Conservation (phyloP, 2,888 invertebrate genomes). For the Ferrisia virgata region DNA sequence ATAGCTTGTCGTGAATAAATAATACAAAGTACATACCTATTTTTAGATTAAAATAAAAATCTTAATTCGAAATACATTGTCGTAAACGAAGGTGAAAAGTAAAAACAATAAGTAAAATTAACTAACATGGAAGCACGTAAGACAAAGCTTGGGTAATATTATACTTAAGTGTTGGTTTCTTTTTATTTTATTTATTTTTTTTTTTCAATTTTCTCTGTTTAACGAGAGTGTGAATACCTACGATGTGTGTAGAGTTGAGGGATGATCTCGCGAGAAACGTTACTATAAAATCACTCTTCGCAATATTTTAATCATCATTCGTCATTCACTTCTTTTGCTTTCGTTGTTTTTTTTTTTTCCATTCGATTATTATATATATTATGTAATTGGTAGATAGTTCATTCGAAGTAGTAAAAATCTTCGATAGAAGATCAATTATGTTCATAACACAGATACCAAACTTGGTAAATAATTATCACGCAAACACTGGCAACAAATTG, state of each 20-base stretch:
- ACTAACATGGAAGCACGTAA: slow-evolving; percentile 41
- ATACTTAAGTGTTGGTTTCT: neutral
- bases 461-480: neutral
- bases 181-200: neutral
- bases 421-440: neutral
- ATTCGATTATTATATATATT: neutral
- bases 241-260: neutral
- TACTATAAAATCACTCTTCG: too few species aligned
- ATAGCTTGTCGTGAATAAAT: slow-evolving; percentile 28
- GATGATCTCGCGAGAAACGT: neutral
- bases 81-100: neutral
- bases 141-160: slow-evolving; percentile 34
- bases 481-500: slow-evolving; percentile 8
- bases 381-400: neutral
- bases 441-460: neutral
- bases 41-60: slow-evolving; percentile 29
- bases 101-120: slow-evolving; percentile 17
- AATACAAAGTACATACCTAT: neutral
- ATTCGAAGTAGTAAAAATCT: neutral
- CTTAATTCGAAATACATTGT: slow-evolving; percentile 7
- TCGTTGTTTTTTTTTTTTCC: too few species aligned
- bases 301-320: too few species aligned
- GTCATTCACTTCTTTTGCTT: too few species aligned
- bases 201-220: neutral
- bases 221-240: neutral